Evolutionary conservation across 2,888 invertebrate genomes (phyloP).

Genomic region (Nomada ruficornis): DNA sequence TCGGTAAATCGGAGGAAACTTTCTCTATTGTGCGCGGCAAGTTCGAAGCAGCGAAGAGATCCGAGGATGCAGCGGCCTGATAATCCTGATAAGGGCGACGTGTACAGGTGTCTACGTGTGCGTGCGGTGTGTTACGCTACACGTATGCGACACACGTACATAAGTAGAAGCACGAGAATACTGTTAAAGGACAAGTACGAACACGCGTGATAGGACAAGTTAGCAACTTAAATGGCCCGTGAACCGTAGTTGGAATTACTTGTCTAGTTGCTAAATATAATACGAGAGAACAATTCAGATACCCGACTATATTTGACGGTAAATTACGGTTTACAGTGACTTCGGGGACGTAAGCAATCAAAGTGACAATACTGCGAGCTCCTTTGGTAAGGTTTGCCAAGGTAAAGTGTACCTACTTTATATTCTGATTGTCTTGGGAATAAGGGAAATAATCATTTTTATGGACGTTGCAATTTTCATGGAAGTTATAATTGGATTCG

Average conservation of each 20-base stretch:
- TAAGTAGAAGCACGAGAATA: constrained; percentile 23
- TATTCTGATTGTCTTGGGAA: too few species aligned
- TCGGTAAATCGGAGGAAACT: constrained; percentile 67
- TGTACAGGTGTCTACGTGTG: constrained; percentile 22
- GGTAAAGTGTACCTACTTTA: too few species aligned
- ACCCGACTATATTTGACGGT: constrained; percentile 33
- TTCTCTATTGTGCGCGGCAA: constrained; percentile 69
- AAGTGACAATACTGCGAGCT: neutral
- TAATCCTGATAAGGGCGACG: constrained; percentile 69
- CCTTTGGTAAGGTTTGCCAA: too few species aligned
- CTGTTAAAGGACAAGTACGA: constrained; percentile 78
- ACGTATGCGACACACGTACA: constrained; percentile 38
- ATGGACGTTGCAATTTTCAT: too few species aligned
- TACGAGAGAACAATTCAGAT: constrained; percentile 44
- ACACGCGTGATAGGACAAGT: constrained; percentile 81
- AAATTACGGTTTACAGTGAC: constrained; percentile 24
- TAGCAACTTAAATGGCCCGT: constrained; percentile 82
- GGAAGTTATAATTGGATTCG: too few species aligned
- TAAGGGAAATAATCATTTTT: too few species aligned
- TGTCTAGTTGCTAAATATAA: constrained; percentile 75
- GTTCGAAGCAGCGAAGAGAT: constrained; percentile 48
- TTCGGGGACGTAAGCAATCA: neutral
- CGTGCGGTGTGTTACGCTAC: neutral
- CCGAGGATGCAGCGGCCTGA: constrained; percentile 63
- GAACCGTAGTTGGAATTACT: constrained; percentile 82